Conservation (phyloP, 2,797 vertebrate genomes). For the Anolis apletophallus region DNA sequence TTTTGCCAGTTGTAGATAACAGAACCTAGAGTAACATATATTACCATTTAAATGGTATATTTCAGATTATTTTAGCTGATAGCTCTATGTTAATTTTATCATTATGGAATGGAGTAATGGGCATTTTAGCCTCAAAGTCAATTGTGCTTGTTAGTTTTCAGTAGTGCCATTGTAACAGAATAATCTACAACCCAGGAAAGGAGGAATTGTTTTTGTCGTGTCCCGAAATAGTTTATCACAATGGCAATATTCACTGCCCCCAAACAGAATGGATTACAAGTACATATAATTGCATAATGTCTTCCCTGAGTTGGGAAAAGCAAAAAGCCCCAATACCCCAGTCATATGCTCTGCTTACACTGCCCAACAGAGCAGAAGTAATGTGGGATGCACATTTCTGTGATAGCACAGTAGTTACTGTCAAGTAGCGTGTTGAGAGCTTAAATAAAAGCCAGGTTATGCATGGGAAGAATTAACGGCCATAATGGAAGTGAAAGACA, state of each 20-base stretch:
- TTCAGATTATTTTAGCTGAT: neutral
- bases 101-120: neutral
- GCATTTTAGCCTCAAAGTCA: too few species aligned
- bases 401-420: neutral
- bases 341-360: neutral
- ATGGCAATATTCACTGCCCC: neutral
- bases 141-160: neutral
- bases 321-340: neutral
- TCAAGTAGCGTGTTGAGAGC: neutral
- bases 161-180: neutral
- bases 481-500: neutral
- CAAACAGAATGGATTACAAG: neutral
- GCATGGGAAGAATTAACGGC: conserved; percentile 1
- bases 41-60: too few species aligned
- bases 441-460: neutral
- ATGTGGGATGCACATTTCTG: neutral
- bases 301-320: neutral
- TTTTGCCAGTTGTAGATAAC: too few species aligned
- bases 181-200: neutral
- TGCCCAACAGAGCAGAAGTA: neutral
- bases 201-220: neutral
- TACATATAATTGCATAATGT: neutral
- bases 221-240: neutral
- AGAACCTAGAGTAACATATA: too few species aligned
- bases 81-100: neutral